phyloP scores from a whole-genome alignment of 2,888 invertebrate species.

The Scotopteryx bipunctaria region DNA sequence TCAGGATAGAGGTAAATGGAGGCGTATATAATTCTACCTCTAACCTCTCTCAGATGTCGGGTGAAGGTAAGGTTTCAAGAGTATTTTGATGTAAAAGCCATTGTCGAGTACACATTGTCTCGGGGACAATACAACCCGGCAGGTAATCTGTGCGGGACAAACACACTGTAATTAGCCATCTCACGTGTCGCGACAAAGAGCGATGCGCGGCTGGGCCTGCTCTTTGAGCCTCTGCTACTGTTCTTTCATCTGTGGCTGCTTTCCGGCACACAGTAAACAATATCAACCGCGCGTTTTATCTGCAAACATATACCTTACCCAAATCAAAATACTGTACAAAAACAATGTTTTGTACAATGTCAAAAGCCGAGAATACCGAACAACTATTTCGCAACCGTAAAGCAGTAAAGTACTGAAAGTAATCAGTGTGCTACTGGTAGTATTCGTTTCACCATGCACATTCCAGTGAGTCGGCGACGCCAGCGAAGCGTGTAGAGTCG shows the following conservation, averaged over 20 bases:
- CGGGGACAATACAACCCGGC: slow-evolving; percentile 43
- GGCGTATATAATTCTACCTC: slow-evolving; percentile 13
- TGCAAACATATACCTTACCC: neutral
- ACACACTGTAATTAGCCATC: slow-evolving; percentile 62
- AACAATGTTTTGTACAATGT: neutral
- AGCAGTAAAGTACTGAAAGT: neutral
- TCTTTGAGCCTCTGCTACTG: slow-evolving; percentile 41
- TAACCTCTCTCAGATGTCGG: slow-evolving; percentile 10
- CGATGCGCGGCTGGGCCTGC: slow-evolving; percentile 34
- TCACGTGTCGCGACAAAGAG: slow-evolving; percentile 53
- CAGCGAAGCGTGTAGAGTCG: slow-evolving; percentile 47
- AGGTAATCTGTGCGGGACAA: slow-evolving; percentile 53
- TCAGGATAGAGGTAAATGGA: slow-evolving; percentile 16
- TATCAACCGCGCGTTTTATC: neutral
- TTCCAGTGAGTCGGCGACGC: slow-evolving; percentile 40
- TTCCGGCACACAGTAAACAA: slow-evolving; percentile 7
- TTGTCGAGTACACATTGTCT: slow-evolving; percentile 42
- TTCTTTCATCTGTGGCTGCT: slow-evolving; percentile 6
- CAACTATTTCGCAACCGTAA: neutral
- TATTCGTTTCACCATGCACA: slow-evolving; percentile 20
- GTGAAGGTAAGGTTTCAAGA: slow-evolving; percentile 16
- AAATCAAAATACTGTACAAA: neutral
- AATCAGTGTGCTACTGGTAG: neutral
- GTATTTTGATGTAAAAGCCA: slow-evolving; percentile 25
- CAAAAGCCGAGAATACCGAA: neutral